These are phyloP conservation scores for Alcis repandata DNA, from an alignment of 2,888 invertebrate genomes.

Conservation along the genomic window DNA sequence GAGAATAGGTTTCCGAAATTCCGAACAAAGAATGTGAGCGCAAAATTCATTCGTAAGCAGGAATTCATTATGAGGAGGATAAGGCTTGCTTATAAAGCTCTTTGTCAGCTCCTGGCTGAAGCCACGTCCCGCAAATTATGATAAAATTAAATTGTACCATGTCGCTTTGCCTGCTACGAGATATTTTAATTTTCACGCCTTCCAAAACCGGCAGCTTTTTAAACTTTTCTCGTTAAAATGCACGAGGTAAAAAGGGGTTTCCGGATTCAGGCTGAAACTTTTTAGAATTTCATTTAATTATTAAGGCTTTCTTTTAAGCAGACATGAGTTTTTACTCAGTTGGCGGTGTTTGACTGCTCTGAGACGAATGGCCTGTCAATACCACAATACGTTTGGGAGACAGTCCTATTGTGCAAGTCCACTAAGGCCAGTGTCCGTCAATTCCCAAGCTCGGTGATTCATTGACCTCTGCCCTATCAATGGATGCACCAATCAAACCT, in stretches of 20 bases:
- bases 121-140: conserved; percentile 29
- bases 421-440: conserved; percentile 35
- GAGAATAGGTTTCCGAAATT: conserved; percentile 33
- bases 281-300: no score
- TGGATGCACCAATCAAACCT: conserved; percentile 38
- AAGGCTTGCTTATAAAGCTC: conserved; percentile 36
- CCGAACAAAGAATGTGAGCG: conserved; percentile 37
- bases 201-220: neutral
- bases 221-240: conserved; percentile 17
- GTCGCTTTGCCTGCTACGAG: neutral
- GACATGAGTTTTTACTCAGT: neutral
- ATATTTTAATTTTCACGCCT: conserved; percentile 13
- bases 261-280: neutral
- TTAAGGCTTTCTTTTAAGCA: neutral
- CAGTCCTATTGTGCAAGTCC: conserved; percentile 35
- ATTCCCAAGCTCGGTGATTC: conserved; percentile 41
- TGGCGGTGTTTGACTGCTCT: neutral
- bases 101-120: conserved; percentile 24
- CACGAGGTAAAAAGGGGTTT: neutral
- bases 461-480: conserved; percentile 46
- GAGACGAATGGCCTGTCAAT: conserved; percentile 4
- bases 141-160: conserved; percentile 20
- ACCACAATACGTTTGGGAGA: conserved; percentile 4
- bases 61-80: conserved; percentile 34
- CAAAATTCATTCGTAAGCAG: conserved; percentile 40